Evolutionary conservation across 2,797 vertebrate genomes (phyloP), one percentile per base, ranked within the genome.

Genomic region (Somateria mollissima): DNA sequence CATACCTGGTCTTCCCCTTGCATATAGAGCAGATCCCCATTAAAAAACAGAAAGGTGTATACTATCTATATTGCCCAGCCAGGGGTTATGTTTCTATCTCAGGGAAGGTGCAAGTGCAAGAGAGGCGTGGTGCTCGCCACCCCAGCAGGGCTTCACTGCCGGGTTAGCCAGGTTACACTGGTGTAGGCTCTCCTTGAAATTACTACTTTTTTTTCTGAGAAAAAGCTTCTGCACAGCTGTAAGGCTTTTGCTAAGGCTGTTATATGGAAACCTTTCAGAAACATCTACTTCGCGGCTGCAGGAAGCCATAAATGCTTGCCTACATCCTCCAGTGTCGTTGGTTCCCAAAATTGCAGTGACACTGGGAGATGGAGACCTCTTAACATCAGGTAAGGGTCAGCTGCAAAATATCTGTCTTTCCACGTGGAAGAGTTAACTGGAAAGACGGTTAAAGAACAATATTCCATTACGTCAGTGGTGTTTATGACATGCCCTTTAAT

Each of bases 401-500:
- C 60, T 61, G 57, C 60, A 83, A 90, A 95, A 56, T 62, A 47
- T 11, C 85, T 87, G 30, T 0, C 66, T 90, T 96, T 96, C 85
- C 89, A 57, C 49, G 39, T 62, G 84, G 78, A 94, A 94, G 80
- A 69, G 71, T 87, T 88, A 91, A 87, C 94, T 95, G 71, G 69
- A 92, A 94, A 94, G 84, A 51, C 1, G 2, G 87, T 87, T 93
- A 91, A 92, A 95, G 81, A 94, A 49, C 75, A 95, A 73, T 58
- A 95, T 95, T 96, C 92, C 75, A 34, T 97, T 54, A 95, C 39
- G 66, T 93, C 90, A 87, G 92, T 57, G 73, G 60, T 92, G 80
- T 95, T 96, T 95, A 94, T 95, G 90, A 94, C 73, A 92, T 74
- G 84, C 49, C 51, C 74, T 95, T 87, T 91, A 90, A 91, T 94